Evolutionary conservation across 2,888 invertebrate species (phyloP).

Genomic region (Poecilus cupreus): DNA sequence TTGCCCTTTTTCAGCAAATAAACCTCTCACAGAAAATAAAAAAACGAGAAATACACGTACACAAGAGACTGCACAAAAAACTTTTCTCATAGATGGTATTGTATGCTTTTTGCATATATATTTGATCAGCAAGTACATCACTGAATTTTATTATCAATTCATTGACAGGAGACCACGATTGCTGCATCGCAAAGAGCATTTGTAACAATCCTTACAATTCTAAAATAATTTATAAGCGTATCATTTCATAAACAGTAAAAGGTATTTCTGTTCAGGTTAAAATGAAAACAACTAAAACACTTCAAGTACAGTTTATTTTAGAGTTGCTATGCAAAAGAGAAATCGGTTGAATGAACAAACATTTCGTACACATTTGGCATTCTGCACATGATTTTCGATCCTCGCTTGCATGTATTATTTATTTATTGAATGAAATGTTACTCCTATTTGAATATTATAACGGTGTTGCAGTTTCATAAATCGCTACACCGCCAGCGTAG

Average conservation of each 20-base stretch:
- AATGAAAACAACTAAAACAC: neutral
- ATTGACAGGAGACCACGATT: neutral
- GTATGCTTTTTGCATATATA: slow-evolving; percentile 23
- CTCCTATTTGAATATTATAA: slow-evolving; percentile 28
- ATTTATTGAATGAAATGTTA: slow-evolving; percentile 21
- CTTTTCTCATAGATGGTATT: slow-evolving; percentile 4
- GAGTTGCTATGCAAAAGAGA: slow-evolving; percentile 35
- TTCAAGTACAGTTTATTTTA: neutral
- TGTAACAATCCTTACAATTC: neutral
- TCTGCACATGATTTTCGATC: slow-evolving; percentile 23
- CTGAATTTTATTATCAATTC: slow-evolving; percentile 22
- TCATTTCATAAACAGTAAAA: neutral
- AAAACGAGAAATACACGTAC: slow-evolving; percentile 1
- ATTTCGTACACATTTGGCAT: slow-evolving; percentile 37
- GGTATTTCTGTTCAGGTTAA: neutral
- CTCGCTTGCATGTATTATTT: slow-evolving; percentile 9
- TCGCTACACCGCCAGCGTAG: neutral
- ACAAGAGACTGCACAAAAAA: slow-evolving; percentile 26
- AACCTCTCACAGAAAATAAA: neutral
- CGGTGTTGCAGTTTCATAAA: slow-evolving; percentile 30
- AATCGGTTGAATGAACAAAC: slow-evolving; percentile 34
- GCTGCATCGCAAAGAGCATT: slow-evolving; percentile 8
- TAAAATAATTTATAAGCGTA: neutral
- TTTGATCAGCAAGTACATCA: neutral
- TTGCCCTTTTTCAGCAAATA: slow-evolving; percentile 10